Percentiles rank a stretch among this genome's conserved stretches.
Evolutionary conservation across 1,140 invertebrate species (phyloP).

Genomic region (Eriosoma lanigerum): DNA sequence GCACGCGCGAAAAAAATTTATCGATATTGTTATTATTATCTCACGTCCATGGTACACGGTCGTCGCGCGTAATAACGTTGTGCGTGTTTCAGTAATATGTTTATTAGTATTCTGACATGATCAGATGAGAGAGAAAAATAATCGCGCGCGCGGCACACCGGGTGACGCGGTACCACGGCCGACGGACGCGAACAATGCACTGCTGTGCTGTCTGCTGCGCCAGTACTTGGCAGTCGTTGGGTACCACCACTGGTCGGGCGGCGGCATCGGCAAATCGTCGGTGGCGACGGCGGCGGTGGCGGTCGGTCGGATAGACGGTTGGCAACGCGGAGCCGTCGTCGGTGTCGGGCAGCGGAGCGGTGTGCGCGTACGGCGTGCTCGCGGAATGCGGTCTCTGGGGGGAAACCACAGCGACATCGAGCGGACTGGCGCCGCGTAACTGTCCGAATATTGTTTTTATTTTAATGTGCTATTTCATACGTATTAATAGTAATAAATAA

Average conservation of each 20-base stretch:
- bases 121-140: background rate
- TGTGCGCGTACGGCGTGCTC: slow-evolving; percentile 28
- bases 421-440: slow-evolving; percentile 27
- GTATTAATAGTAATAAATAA: no score
- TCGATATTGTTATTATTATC: background rate
- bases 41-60: no score
- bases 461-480: no score
- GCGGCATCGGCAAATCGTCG: background rate
- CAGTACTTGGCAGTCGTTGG: background rate
- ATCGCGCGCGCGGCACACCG: slow-evolving; percentile 7
- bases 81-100: background rate
- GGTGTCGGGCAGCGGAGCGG: background rate
- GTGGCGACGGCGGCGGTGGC: background rate
- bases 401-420: slow-evolving; percentile 21
- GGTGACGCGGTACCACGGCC: slow-evolving; percentile 18
- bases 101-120: slow-evolving; percentile 28
- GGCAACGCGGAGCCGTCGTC: background rate
- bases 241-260: no score
- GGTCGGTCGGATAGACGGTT: slow-evolving; percentile 21
- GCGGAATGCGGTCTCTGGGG: slow-evolving; percentile 41
- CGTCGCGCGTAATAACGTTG: background rate
- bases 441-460: slow-evolving; percentile 66
- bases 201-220: background rate
- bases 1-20: background rate
- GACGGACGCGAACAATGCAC: slow-evolving; percentile 49